Evolutionary conservation across 2,113 vertebrate species (phyloP).

Genomic region (Trachemys scripta): DNA sequence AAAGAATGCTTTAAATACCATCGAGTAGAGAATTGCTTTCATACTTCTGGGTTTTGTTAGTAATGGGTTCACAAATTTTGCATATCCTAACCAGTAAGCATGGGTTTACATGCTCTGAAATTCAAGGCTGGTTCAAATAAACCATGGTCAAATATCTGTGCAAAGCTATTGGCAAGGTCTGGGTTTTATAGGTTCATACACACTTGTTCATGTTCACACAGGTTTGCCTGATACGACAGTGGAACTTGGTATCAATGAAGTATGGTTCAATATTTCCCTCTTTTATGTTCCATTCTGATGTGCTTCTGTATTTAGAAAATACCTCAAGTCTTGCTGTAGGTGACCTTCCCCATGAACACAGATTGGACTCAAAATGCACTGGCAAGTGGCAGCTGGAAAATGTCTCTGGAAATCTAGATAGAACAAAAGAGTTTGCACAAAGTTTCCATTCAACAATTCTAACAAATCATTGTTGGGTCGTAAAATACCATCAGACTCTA

Average conservation of each 20-base stretch:
- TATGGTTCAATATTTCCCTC: too few species aligned
- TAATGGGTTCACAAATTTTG: not conserved
- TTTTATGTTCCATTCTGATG: too few species aligned
- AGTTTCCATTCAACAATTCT: not conserved
- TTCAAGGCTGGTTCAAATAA: not conserved
- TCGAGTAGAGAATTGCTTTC: not conserved
- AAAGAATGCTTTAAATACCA: not conserved
- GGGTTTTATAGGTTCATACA: not conserved
- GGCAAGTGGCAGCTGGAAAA: fast-evolving
- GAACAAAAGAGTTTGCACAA: not conserved
- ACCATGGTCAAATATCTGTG: not conserved
- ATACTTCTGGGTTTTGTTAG: not conserved
- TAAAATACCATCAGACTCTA: not conserved
- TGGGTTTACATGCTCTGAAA: not conserved
- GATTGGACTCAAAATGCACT: fast-evolving
- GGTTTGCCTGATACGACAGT: too few species aligned
- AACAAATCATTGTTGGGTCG: not conserved
- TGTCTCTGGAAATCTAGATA: not conserved
- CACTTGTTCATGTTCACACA: not conserved
- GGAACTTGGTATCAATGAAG: not conserved
- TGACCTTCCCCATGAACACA: too few species aligned
- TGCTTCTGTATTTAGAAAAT: not conserved
- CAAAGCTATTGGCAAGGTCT: not conserved
- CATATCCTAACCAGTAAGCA: not conserved
- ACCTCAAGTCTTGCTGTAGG: not conserved